Base-by-base conservation (phyloP, 2,797 vertebrate genomes). In the Microchirus variegatus region DNA sequence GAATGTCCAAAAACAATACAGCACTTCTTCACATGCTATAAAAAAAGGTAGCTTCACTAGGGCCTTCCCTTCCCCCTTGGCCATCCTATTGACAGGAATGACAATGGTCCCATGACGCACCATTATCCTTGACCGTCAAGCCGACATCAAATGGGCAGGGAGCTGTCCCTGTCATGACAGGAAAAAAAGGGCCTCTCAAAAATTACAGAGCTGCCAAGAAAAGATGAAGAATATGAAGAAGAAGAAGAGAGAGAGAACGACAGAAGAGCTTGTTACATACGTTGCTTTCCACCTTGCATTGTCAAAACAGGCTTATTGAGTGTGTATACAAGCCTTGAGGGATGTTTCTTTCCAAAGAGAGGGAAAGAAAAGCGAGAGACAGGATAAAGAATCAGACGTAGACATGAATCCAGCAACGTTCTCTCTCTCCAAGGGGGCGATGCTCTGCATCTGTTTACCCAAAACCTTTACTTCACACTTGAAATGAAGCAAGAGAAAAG, bases 101-200 rank as follows among this genome's bases (percentile, higher is more conserved):
- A 98, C 97, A 98, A 96, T 90, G 84, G 96, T 98, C 97, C 97
- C 97, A 95, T 83, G 97, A 95, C 94, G 92, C 95, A 95, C 96
- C 94, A 98, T 99, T 99, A 99, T 97, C 96, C 95, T 92, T 95
- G 96, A 94, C 96, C 95, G 94, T 94, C 93, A 90, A 94, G 93
- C 93, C 91, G 87, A 96, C 95, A 96, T 99, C 96, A 98, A 97
- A 97, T 94, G 92, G 87, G 92, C 93, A 84, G 90, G 78, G 92
- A 95, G 95, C 93, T 89, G 91, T 94, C 93, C 90, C 94, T 96
- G 96, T 96, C 95, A 97, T 93, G 94, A 87, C 88, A 68, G 88
- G 88, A 63, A 75, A 73, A 46, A 80, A 70, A 69, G 78, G 82
- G 81, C 83, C 78, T 71, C 81, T 90, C 93, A 92, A 91, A 85